phyloP scores from a whole-genome alignment of 2,888 invertebrate genomes.

The Polietes domitor region DNA sequence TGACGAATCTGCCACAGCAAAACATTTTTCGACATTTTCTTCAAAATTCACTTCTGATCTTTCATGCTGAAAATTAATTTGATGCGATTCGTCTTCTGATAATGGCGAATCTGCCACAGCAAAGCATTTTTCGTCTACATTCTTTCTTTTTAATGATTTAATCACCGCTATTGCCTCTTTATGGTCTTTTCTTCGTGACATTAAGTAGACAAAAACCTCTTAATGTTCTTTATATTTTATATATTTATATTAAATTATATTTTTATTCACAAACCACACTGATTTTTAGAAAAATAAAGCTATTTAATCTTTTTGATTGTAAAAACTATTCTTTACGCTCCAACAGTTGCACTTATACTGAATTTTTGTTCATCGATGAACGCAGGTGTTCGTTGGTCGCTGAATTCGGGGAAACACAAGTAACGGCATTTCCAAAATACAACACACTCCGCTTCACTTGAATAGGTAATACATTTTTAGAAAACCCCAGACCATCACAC shows the following conservation, averaged over 20 bases:
- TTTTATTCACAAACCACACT: not conserved
- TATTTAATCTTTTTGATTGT: not conserved
- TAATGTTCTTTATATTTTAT: not conserved
- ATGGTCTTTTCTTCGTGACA: not conserved
- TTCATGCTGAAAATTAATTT: not conserved
- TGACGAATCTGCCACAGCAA: not conserved
- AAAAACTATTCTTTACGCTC: not conserved
- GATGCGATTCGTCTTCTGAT: not conserved
- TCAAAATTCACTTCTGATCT: not conserved
- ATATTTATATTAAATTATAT: not conserved
- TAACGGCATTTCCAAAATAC: too few species aligned
- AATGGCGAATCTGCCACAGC: not conserved
- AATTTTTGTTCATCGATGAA: too few species aligned
- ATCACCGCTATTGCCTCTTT: not conserved
- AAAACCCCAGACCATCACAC: too few species aligned
- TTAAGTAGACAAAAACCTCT: not conserved
- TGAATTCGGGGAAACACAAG: too few species aligned
- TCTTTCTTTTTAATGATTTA: not conserved
- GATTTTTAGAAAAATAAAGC: not conserved
- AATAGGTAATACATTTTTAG: too few species aligned
- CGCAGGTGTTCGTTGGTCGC: too few species aligned
- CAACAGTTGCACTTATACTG: too few species aligned
- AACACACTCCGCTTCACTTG: too few species aligned
- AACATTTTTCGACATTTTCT: not conserved
- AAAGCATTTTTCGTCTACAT: not conserved